phyloP scores from a whole-genome alignment of 2,113 vertebrate species.

The Pseudorhombus dupliciocellatus region DNA sequence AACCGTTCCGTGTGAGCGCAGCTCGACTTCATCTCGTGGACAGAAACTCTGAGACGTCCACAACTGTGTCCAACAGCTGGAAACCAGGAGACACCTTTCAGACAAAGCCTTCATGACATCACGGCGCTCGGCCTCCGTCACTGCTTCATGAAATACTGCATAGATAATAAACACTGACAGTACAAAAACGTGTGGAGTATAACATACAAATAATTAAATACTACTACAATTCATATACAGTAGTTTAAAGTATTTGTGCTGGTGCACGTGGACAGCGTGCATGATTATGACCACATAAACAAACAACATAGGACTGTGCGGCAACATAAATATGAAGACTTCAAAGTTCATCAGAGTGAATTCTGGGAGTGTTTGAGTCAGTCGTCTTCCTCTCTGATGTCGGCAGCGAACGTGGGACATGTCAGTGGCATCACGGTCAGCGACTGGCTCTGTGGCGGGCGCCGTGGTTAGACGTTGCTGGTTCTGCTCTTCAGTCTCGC shows the following conservation, averaged over 20 bases:
- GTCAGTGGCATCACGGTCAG: too few species aligned
- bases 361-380: too few species aligned
- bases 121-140: too few species aligned
- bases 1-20: too few species aligned
- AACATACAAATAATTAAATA: constrained; percentile 55
- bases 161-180: constrained; percentile 35
- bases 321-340: constrained; percentile 64
- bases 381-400: too few species aligned
- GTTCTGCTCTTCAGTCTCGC: constrained; percentile 88
- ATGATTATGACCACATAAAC: constrained; percentile 29
- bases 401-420: too few species aligned
- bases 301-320: constrained; percentile 36
- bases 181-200: constrained; percentile 11
- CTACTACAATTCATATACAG: constrained; percentile 46
- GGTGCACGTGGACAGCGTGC: constrained; percentile 55
- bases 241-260: constrained; percentile 58
- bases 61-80: too few species aligned
- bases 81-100: too few species aligned
- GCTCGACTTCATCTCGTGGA: too few species aligned
- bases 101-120: too few species aligned
- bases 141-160: constrained; percentile 67
- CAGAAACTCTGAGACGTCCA: too few species aligned
- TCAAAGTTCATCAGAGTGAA: constrained; percentile 1
- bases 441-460: background rate
- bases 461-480: constrained; percentile 77